Conservation (phyloP, 2,113 vertebrate genomes). For the Amazona guildingii region DNA sequence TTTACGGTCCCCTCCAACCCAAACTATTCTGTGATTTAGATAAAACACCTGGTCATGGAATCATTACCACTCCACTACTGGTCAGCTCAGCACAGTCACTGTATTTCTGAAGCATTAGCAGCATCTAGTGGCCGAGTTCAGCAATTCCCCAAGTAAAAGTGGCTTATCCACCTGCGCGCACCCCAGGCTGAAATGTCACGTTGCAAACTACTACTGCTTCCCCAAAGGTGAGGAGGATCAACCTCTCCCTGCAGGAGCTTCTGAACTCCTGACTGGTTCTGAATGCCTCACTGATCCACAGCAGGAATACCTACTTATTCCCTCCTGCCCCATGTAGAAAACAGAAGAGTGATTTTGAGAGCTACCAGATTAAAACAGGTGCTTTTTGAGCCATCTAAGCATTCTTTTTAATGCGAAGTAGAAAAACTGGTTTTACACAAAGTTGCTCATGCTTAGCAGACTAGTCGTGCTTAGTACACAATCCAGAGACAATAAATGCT, state of each 20-base stretch:
- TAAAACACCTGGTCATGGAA: not conserved
- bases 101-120: not conserved
- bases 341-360: not conserved
- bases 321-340: fast-evolving
- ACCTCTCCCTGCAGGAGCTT: fast-evolving
- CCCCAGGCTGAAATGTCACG: not conserved
- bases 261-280: not conserved
- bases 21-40: not conserved
- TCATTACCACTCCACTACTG: fast-evolving
- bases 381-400: not conserved
- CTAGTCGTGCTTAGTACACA: not conserved
- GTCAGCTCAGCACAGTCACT: not conserved
- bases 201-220: not conserved
- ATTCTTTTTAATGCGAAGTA: not conserved
- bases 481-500: not conserved
- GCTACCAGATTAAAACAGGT: not conserved
- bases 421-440: not conserved
- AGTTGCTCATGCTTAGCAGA: not conserved
- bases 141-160: not conserved
- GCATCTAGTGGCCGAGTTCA: constrained; percentile 30
- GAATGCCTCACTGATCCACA: not conserved
- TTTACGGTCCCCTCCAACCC: not conserved
- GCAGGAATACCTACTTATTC: not conserved
- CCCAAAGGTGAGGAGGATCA: not conserved
- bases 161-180: fast-evolving